Conservation (phyloP, 2,888 invertebrate species). For the Meiosimyza platycephala region DNA sequence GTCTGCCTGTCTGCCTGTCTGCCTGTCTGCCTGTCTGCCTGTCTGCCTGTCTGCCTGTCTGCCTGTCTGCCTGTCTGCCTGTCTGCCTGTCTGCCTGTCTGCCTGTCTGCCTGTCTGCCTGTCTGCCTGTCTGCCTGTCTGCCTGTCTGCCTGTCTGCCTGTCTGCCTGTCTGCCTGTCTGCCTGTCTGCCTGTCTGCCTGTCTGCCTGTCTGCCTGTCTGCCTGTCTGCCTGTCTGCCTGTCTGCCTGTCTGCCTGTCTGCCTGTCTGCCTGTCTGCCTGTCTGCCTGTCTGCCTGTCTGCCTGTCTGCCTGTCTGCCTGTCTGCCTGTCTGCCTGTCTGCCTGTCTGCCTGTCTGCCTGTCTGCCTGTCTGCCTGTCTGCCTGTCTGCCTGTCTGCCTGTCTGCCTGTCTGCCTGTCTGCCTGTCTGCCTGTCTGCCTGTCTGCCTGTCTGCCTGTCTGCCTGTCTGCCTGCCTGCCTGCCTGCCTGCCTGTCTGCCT, state of each 20-base stretch:
- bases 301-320: constrained; percentile 10
- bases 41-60: constrained; percentile 16
- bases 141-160: constrained; percentile 15
- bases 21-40: constrained; percentile 14
- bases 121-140: constrained; percentile 14
- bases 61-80: constrained; percentile 15
- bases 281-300: constrained; percentile 16
- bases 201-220: constrained; percentile 17
- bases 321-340: constrained; percentile 16
- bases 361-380: constrained; percentile 17
- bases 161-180: constrained; percentile 17
- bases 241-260: constrained; percentile 16
- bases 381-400: constrained; percentile 14
- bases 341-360: constrained; percentile 15
- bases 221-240: constrained; percentile 14
- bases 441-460: too few species aligned
- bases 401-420: constrained; percentile 16
- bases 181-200: constrained; percentile 15
- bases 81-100: constrained; percentile 15
- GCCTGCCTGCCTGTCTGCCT: too few species aligned
- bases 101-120: constrained; percentile 15
- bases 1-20: constrained; percentile 13
- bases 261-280: constrained; percentile 7
- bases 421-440: constrained; percentile 16
- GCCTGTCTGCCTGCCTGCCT: too few species aligned